Evolutionary conservation across 2,797 vertebrate species (phyloP).

Genomic region (Knipowitschia caucasica): DNA sequence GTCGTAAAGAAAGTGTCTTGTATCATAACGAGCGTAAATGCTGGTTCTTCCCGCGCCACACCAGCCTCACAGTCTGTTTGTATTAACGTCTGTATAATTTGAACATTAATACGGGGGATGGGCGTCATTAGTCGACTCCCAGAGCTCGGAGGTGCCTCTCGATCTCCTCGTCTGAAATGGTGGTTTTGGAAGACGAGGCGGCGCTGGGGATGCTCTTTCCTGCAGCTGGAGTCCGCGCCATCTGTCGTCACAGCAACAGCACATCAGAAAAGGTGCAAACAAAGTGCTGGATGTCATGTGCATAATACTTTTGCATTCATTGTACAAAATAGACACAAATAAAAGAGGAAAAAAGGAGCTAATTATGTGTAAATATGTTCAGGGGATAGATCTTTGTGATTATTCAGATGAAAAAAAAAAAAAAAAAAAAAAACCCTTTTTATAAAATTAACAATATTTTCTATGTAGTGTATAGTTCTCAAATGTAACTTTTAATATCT

Average conservation of each 20-base stretch:
- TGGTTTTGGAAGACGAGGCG: constrained; percentile 81
- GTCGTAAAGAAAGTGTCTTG: constrained; percentile 35
- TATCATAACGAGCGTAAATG: constrained; percentile 13
- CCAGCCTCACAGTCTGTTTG: constrained; percentile 38
- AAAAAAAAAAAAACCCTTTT: too few relatives aligned
- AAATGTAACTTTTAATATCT: too few relatives aligned
- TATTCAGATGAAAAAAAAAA: too few relatives aligned
- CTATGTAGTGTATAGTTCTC: too few relatives aligned
- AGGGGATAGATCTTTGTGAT: too few relatives aligned
- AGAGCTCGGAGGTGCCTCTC: constrained; percentile 94
- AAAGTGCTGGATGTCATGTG: background rate
- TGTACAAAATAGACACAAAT: background rate
- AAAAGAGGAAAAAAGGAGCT: too few relatives aligned
- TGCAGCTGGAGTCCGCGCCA: constrained; percentile 91
- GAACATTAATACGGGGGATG: constrained; percentile 19
- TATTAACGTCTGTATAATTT: constrained; percentile 31
- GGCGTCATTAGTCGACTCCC: constrained; percentile 86
- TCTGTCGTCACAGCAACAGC: constrained; percentile 72
- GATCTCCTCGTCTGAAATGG: constrained; percentile 95
- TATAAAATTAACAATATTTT: too few relatives aligned
- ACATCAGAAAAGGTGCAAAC: background rate
- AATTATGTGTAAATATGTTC: too few relatives aligned
- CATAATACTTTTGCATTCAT: background rate
- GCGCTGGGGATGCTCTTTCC: constrained; percentile 83
- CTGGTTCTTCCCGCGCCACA: constrained; percentile 22